Conservation (phyloP, 2,113 vertebrate genomes). For the Gobiocypris rarus region DNA sequence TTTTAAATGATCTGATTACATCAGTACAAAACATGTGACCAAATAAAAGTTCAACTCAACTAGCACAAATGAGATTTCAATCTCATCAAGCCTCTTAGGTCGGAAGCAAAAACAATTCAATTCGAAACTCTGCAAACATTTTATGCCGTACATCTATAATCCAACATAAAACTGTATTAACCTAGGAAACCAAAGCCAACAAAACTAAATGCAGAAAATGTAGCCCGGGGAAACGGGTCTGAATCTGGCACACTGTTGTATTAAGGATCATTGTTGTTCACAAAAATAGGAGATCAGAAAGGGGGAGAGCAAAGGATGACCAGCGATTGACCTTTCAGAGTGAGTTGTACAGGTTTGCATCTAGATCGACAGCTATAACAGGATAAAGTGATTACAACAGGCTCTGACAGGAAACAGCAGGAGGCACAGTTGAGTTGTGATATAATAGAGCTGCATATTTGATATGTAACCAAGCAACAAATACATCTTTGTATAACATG, state of each 20-base stretch:
- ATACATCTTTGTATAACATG: not conserved
- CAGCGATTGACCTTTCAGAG: not conserved
- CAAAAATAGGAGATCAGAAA: not conserved
- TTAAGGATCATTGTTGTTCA: not conserved
- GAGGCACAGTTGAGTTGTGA: not conserved
- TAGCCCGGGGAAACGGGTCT: not conserved
- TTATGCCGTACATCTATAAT: slow-evolving; percentile 1
- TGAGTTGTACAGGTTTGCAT: slow-evolving; percentile 19
- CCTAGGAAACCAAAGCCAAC: slow-evolving; percentile 1
- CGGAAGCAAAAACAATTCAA: not conserved
- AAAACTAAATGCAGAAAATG: not conserved
- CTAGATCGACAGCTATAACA: slow-evolving; percentile 3
- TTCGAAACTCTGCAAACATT: not conserved
- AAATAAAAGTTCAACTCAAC: not conserved
- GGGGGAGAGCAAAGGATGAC: not conserved
- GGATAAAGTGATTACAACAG: slow-evolving; percentile 13
- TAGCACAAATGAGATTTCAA: not conserved
- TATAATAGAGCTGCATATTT: not conserved
- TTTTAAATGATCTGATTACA: not conserved
- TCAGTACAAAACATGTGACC: not conserved
- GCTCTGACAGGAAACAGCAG: not conserved
- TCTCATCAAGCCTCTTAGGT: not conserved
- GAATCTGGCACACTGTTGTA: slow-evolving; percentile 8
- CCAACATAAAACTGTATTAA: slow-evolving; percentile 26
- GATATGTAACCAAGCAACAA: slow-evolving; percentile 10